Base-by-base conservation (phyloP, 2,113 vertebrate genomes). In the Illadopsis cleaveri region DNA sequence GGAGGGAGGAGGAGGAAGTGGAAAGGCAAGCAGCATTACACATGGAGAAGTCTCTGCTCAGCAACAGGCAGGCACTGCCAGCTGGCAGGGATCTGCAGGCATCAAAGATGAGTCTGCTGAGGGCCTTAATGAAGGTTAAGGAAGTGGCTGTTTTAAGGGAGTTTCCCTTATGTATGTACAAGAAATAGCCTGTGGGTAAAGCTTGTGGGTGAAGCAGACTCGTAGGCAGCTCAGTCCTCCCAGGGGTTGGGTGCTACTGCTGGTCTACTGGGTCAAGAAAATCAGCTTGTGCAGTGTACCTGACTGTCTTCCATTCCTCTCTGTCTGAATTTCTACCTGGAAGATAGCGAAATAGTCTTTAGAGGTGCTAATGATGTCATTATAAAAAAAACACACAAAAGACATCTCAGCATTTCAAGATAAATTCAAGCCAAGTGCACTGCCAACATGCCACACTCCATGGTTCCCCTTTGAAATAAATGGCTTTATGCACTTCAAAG, bases 1-100 rank as follows among this genome's bases (percentile, higher is more conserved):
- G 86, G 87, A 94, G 93, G 94, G 92, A 97, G 95, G 92, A 96
- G 94, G 60, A 97, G 94, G 92, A 96, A 96, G 82, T 70, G 85
- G 82, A 86, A 54, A 88, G 62, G 66, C 90, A 50, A 85, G 79
- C 51, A 64, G 66, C 86, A 44, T 70, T 44, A 82, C 75, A 38
- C 84, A 90, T 20, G 24, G 71, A 94, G 93, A 96, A 94, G 51
- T 92, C 87, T 79, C 92, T 90, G 94, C 96, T 96, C 96, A 96
- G 92, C 93, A 95, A 40, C 80, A 86, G 86, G 20, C 15, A 65
- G 40, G 86, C 86, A 22, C 0, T 96, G 96, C 96, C 94, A 96
- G 93, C 96, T 96, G 96, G 90, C 94, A 93, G 92, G 24, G 54
- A 73, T 87, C 48, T 58, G 42, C 75, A 93, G 81, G 93, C 93